Evolutionary conservation across 2,113 vertebrate genomes (phyloP), one percentile per base, ranked within the genome.

Genomic region (Diglossa brunneiventris): DNA sequence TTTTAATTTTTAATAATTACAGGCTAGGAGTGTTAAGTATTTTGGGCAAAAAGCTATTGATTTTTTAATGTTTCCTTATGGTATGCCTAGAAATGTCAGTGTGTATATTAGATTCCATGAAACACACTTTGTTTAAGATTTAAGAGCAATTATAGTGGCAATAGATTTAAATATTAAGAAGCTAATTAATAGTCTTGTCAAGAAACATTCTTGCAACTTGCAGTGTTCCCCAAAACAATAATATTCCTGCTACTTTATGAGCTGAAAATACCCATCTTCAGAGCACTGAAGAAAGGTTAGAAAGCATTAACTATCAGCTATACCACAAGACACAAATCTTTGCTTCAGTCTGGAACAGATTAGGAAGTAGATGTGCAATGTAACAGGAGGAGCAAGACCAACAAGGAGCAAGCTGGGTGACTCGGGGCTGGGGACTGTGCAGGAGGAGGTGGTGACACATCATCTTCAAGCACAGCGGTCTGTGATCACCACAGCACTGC

Each of bases 21-120:
- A 55, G 37, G 42, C 30, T 56, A 68, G 4, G 2, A 66, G 7
- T 18, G 14, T 9, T 68, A 76, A 85, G 78, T 8, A 64, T 28
- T 28, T 14, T 1, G 7, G 8, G 10, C 3, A 39, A 64, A 64
- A 55, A 74, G 8, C 7, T 9, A 47, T 2, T 1, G 3, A 3
- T 6, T 17, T 66, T 59, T 16, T 11, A 78, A 16, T 47, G 23
- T n/a, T 73, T 47, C n/a, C 58, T 84, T 89, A 56, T 31, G 20
- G 4, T 24, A 53, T 33, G 15, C 18, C 46, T 79, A 46, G 53
- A 91, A 68, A 50, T 17, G 3, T 59, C 19, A 41, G 27, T 1
- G 2, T 7, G 4, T 23, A 12, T 68, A 56, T 63, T 52, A 7
- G 4, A 22, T 49, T 56, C 42, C 22, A 41, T 31, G 23, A 74